Conservation (phyloP, 2,797 vertebrate species). For the Hyperoplus lanceolatus region DNA sequence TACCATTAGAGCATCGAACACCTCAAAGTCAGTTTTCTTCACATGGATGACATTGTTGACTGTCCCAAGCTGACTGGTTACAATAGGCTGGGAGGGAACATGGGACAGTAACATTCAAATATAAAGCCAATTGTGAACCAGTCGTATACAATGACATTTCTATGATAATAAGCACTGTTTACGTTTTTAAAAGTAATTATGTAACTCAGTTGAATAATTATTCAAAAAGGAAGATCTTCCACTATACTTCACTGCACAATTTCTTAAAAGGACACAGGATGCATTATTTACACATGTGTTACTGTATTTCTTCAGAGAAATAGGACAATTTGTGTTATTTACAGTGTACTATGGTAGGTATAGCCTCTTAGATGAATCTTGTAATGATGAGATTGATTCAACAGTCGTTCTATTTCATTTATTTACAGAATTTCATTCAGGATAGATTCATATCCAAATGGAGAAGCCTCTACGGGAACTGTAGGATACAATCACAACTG, state of each 20-base stretch:
- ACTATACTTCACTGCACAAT: neutral
- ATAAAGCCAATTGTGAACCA: neutral
- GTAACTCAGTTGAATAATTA: too few species aligned
- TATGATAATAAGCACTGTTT: neutral
- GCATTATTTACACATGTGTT: neutral
- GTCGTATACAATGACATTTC: neutral
- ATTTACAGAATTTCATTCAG: too few species aligned
- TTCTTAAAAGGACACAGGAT: neutral
- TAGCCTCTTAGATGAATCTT: neutral
- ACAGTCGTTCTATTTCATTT: too few species aligned
- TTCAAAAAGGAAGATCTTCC: neutral
- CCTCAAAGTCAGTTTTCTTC: constrained; percentile 99
- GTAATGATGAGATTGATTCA: too few species aligned
- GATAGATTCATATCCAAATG: neutral
- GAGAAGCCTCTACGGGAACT: neutral
- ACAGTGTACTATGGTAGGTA: neutral
- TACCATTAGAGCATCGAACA: constrained; percentile 98
- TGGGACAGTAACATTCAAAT: neutral
- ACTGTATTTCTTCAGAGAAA: constrained; percentile 1
- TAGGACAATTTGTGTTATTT: neutral
- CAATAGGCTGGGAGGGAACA: constrained; percentile 86
- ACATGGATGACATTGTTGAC: constrained; percentile 98
- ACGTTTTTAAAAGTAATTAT: too few species aligned
- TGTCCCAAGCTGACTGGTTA: constrained; percentile 95
- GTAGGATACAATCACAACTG: too few species aligned